Evolutionary conservation across 2,797 vertebrate genomes (phyloP).

Genomic region (Hydrolagus colliei): DNA sequence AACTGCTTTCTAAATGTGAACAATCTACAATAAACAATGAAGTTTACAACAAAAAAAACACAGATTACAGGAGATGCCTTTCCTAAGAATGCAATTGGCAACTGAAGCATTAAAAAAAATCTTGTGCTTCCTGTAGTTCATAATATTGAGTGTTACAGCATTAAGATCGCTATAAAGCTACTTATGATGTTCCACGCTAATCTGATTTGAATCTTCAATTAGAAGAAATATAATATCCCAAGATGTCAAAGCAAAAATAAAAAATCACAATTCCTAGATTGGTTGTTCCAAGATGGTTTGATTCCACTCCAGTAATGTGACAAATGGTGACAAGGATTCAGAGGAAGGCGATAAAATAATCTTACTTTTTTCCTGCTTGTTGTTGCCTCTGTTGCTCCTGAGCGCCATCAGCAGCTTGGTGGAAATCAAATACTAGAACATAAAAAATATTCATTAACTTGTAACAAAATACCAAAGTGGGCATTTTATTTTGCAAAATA

Average conservation of each 20-base stretch:
- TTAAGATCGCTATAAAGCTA: not conserved
- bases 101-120: not conserved
- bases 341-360: constrained; percentile 34
- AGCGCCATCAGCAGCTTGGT: constrained; percentile 94
- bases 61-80: no score
- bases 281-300: not conserved
- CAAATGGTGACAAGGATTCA: not conserved
- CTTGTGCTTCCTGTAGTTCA: not conserved
- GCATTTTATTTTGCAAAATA: no score
- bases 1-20: no score
- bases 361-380: constrained; percentile 95
- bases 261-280: not conserved
- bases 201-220: not conserved
- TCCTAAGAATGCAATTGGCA: constrained; percentile 35
- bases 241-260: constrained; percentile 25
- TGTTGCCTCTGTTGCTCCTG: constrained; percentile 94
- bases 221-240: not conserved
- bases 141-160: not conserved
- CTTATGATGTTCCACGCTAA: not conserved
- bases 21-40: no score
- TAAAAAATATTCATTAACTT: constrained; percentile 31
- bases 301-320: not conserved
- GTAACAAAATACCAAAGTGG: no score
- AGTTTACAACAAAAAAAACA: no score
- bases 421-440: constrained; percentile 92